Base-by-base conservation (phyloP, 2,888 invertebrate genomes). In the Lasioglossum pauxillum region DNA sequence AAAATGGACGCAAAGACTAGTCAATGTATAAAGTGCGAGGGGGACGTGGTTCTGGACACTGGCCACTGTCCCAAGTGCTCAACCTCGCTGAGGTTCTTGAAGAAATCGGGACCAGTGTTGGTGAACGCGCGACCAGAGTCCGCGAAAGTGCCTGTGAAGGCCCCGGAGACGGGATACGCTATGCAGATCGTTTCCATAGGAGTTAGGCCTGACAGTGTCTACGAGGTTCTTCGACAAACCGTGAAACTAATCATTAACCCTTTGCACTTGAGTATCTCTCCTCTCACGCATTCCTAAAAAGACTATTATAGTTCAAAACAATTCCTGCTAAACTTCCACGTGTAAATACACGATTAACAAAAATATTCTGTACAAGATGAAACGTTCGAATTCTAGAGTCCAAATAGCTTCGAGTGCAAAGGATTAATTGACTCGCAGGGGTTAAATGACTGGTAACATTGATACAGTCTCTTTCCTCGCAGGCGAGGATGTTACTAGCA, bases 101-200 rank as follows among this genome's bases (percentile, higher is more conserved):
- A 79, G 41, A 82, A 38, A 49, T 49, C 78, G 12, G 72, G 72
- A 46, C 46, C 60, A 1, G 0, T 49, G 2, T 46, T 23, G 57
- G 38, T 19, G 5, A 49, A 76, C 16, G 5, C 5, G n/a, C 86
- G 78, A 38, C n/a, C 23, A n/a, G 76, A 60, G n/a, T 8, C 78
- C 5, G 53, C 27, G 5, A 88, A 78, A 78, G 82, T 84, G 67
- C 31, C 81, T 2, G 72, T 73, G 5, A 87, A 84, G 80, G 81
- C 82, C 2, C 31, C 75, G n/a, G 88, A 88, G 14, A 79, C 81
- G 16, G 83, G 67, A 46, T 92, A 90, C 60, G 88, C 87, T 2
- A 88, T 89, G 72, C 92, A 91, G 82, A 92, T 93, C 67, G 86
- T 93, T 60, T 89, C 86, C 27, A 88, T 82, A n/a, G 91, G 92